Evolutionary conservation across 1,140 invertebrate genomes (phyloP).

Genomic region (Diplogasteroides magnus): DNA sequence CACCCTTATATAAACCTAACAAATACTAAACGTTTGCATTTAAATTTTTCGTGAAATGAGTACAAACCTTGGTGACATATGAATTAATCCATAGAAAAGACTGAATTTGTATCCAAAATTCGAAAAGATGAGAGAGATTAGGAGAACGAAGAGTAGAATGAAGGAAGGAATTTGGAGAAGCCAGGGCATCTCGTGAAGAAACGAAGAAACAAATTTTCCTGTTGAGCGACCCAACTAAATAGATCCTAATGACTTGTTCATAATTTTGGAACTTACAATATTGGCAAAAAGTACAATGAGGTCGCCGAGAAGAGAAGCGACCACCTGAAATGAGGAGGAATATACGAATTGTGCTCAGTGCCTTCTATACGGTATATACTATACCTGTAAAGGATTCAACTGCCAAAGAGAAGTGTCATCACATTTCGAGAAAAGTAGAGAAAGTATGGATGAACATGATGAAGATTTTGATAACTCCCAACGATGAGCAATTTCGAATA

Average conservation of each 20-base stretch:
- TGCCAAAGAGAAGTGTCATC: too few species aligned
- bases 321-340: background rate
- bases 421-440: background rate
- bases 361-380: background rate
- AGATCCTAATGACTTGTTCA: too few species aligned
- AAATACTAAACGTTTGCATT: too few species aligned
- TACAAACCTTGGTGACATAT: too few species aligned
- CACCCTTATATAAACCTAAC: too few species aligned
- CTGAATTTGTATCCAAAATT: conserved; percentile 14
- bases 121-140: conserved; percentile 6
- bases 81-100: background rate
- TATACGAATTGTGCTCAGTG: too few species aligned
- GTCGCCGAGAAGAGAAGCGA: background rate
- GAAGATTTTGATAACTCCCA: background rate
- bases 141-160: background rate
- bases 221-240: conserved; percentile 14
- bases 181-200: conserved; percentile 9
- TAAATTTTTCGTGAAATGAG: too few species aligned
- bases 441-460: background rate
- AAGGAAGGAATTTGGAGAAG: conserved; percentile 16
- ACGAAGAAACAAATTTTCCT: background rate
- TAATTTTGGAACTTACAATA: background rate
- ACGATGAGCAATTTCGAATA: background rate
- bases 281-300: background rate
- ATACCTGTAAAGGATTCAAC: background rate